Evolutionary conservation across 2,888 invertebrate genomes (phyloP).

Genomic region (Leptarthrus brevirostris): DNA sequence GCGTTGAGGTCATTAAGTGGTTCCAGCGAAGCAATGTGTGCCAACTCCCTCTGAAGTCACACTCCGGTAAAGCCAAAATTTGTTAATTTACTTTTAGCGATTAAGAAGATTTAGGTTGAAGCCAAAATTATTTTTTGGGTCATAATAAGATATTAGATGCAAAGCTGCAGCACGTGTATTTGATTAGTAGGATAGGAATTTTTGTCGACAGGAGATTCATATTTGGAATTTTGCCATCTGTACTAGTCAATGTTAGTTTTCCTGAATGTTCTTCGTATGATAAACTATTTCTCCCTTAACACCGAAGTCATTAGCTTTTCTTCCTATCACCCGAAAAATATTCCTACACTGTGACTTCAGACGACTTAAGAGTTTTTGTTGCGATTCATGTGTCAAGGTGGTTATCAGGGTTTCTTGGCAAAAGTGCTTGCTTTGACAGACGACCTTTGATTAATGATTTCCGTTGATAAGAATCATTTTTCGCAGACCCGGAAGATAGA

Average conservation of each 20-base stretch:
- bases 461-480: slow-evolving; percentile 16
- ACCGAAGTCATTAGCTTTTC: background rate
- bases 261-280: background rate
- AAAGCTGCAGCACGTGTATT: background rate
- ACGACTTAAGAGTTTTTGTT: background rate
- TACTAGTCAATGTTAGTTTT: slow-evolving; percentile 16
- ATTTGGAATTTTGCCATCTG: background rate
- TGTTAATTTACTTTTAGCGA: slow-evolving; percentile 20
- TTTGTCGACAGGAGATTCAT: background rate
- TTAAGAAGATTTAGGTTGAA: background rate
- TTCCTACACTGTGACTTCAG: no score
- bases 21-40: background rate
- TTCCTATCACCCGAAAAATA: no score
- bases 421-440: background rate
- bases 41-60: no score
- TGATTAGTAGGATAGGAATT: background rate
- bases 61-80: no score
- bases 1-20: background rate
- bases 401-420: slow-evolving; percentile 7
- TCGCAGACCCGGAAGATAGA: slow-evolving; percentile 2
- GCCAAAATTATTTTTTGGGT: background rate
- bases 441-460: slow-evolving; percentile 29
- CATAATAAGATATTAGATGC: background rate
- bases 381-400: background rate
- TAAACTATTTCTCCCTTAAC: background rate